Evolutionary conservation across 30 jellyfish, hydroid and myxozoan genomes (phyloP).

Genomic region (Aurelia sp.): DNA sequence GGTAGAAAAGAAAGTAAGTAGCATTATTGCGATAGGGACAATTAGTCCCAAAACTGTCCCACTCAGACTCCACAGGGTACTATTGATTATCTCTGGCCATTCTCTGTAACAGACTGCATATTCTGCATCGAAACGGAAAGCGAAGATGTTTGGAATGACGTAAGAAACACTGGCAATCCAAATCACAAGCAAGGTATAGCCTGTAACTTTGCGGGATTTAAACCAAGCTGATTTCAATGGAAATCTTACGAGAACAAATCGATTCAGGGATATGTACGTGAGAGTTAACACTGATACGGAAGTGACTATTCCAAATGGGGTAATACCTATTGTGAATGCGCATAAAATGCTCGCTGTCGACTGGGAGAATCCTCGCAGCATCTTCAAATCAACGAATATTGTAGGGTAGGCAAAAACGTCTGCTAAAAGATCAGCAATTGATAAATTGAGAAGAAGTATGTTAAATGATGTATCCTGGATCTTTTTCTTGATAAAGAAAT

Average conservation of each 20-base stretch:
- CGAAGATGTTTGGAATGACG: constrained; percentile 29
- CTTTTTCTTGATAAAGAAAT: constrained; percentile 31
- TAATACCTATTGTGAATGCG: constrained; percentile 80
- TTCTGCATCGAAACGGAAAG: constrained; percentile 39
- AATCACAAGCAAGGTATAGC: background rate
- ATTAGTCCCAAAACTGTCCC: constrained; percentile 24
- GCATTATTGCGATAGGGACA: constrained; percentile 37
- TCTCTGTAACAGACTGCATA: constrained; percentile 47
- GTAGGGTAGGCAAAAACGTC: constrained; percentile 65
- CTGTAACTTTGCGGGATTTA: background rate
- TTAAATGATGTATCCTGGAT: constrained; percentile 39
- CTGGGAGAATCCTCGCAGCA: constrained; percentile 29
- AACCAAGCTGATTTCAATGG: constrained; percentile 36
- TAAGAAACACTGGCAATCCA: constrained; percentile 28
- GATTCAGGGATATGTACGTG: constrained; percentile 45
- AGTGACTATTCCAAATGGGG: constrained; percentile 78
- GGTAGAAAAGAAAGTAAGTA: constrained; percentile 36
- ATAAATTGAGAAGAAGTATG: constrained; percentile 48
- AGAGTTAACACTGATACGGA: constrained; percentile 51
- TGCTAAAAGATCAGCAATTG: constrained; percentile 57
- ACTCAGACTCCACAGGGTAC: constrained; percentile 9
- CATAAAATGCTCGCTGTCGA: constrained; percentile 46
- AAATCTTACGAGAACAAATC: constrained; percentile 31
- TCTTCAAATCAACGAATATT: constrained; percentile 45
- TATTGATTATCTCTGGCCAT: constrained; percentile 54